Conservation (phyloP, 1,140 invertebrate species). For the Lepidurus packardi region DNA sequence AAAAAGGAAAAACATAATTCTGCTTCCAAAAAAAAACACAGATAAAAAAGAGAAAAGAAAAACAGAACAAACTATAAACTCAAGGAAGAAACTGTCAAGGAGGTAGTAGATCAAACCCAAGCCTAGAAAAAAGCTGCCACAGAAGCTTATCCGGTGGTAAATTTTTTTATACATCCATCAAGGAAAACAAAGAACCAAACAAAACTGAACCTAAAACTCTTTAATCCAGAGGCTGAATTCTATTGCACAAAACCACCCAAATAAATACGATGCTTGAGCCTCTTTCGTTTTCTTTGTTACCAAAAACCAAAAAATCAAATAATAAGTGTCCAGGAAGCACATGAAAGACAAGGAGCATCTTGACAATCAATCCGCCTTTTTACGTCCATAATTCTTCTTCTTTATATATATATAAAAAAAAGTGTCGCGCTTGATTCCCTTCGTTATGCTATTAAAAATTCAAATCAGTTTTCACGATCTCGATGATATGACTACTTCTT, state of each 20-base stretch:
- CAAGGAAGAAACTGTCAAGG: background rate
- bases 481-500: slow-evolving; percentile 22
- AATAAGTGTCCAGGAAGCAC: slow-evolving; percentile 11
- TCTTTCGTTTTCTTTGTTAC: background rate
- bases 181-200: background rate
- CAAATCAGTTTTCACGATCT: background rate
- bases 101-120: slow-evolving; percentile 15
- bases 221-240: background rate
- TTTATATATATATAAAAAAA: background rate
- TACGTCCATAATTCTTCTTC: background rate
- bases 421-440: background rate
- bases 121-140: slow-evolving; percentile 12
- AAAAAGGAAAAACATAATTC: background rate
- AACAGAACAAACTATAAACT: background rate
- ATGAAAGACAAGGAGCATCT: slow-evolving; percentile 14
- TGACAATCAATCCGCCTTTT: background rate
- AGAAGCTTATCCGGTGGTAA: background rate
- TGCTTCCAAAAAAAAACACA: background rate
- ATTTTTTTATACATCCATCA: background rate
- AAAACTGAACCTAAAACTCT: background rate
- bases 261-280: background rate
- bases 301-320: background rate
- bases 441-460: background rate
- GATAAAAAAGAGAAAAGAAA: background rate
- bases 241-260: slow-evolving; percentile 2